These are phyloP conservation scores for Dryas iulia DNA, from an alignment of 1,140 invertebrate genomes.

Conservation along the genomic window DNA sequence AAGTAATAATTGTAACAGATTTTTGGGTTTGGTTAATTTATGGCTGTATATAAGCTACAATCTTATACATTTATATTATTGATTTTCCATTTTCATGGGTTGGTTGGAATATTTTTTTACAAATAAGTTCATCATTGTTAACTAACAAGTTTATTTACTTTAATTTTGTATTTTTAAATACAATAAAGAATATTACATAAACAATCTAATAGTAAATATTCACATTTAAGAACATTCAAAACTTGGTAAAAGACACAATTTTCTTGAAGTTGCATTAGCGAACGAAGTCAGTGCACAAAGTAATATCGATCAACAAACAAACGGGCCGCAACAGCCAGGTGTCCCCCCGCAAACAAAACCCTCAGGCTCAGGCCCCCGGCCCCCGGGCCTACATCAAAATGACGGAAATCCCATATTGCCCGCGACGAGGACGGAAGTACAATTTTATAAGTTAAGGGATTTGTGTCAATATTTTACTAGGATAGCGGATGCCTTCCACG, in stretches of 20 bases:
- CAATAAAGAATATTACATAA: too few species aligned
- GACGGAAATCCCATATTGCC: constrained; percentile 78
- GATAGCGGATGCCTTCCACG: constrained; percentile 50
- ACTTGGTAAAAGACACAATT: constrained; percentile 14
- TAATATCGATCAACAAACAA: constrained; percentile 73
- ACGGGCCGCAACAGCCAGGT: constrained; percentile 41
- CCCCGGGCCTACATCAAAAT: constrained; percentile 73
- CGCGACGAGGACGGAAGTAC: constrained; percentile 67
- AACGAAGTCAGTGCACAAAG: constrained; percentile 40
- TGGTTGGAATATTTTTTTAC: too few species aligned
- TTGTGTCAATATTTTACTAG: constrained; percentile 79
- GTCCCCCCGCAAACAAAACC: constrained; percentile 52
- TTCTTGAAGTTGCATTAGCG: constrained; percentile 50
- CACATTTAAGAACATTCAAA: not conserved
- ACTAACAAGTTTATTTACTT: too few species aligned
- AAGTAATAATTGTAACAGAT: too few species aligned
- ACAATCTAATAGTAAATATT: not conserved
- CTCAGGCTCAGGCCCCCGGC: constrained; percentile 47
- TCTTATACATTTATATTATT: too few species aligned
- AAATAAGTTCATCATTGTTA: too few species aligned
- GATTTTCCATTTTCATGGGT: too few species aligned
- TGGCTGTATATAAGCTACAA: too few species aligned
- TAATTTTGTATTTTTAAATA: too few species aligned
- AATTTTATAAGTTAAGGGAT: constrained; percentile 80
- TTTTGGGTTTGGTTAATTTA: too few species aligned